These are phyloP conservation scores for Taxidea taxus DNA, from an alignment of 2,113 vertebrate genomes.

Conservation along the genomic window DNA sequence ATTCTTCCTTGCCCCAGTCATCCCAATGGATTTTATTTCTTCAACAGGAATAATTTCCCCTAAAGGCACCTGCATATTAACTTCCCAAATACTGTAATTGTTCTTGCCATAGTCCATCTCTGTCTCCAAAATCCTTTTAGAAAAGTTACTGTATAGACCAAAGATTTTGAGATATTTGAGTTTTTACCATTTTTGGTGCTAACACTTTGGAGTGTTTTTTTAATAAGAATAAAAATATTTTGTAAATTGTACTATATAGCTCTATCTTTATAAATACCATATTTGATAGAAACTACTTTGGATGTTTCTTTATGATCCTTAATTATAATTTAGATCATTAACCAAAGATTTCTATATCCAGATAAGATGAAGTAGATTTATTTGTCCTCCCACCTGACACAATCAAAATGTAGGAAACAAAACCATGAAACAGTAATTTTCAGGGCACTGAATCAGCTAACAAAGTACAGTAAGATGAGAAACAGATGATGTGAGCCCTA, in stretches of 20 bases:
- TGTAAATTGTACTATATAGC: background rate
- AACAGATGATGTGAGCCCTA: background rate
- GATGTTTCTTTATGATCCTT: background rate
- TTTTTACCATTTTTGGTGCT: background rate
- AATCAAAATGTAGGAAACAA: background rate
- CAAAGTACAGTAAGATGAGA: background rate
- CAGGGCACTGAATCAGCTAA: background rate
- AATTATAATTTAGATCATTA: background rate
- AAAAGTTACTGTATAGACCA: background rate
- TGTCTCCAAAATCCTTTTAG: background rate
- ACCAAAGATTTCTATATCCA: background rate
- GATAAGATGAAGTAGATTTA: background rate
- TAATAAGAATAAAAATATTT: background rate
- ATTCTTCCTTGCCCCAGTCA: no score
- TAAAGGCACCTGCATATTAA: background rate
- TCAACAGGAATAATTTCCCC: background rate
- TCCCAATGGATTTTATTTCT: background rate
- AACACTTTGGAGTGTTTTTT: background rate
- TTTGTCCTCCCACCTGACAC: background rate
- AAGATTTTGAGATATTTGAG: background rate
- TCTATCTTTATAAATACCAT: background rate
- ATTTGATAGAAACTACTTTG: background rate
- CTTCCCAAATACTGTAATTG: background rate
- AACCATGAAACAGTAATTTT: background rate
- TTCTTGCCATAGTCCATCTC: background rate